Evolutionary conservation across 2,888 invertebrate species (phyloP), one percentile per base, ranked within the genome.

Genomic region (Pyrrhia umbra): DNA sequence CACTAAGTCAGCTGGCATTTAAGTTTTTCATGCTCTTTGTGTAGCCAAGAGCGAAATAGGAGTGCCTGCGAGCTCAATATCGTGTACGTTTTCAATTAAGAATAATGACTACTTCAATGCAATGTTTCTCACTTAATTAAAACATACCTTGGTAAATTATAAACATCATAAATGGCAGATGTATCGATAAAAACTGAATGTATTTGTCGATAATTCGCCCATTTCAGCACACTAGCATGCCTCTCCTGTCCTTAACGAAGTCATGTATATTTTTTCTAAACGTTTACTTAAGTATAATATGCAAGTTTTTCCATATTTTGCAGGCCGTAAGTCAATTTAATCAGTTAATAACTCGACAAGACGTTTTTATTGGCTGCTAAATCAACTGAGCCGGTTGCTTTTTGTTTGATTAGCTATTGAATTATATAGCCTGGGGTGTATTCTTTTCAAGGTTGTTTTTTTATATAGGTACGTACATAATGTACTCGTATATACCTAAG

Each of bases 81-180:
- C 46, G 45, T 50, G 47, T 65, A 57, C 63, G 66, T 68, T 80
- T 84, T 83, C 86, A 87, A 90, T 89, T 87, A 87, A 85, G 77
- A 88, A 81, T 87, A 89, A 89, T 80, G 85, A 79, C 79, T 77
- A 80, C 82, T 82, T 80, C 73, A 76, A 81, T 77, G 81, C 83
- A 77, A 85, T 86, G 85, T 88, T 90, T 91, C 90, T 89, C 89
- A 90, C 91, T 90, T 90, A 91, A 92, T 92, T 91, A 91, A 87
- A 86, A 85, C 87, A 89, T 90, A 86, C 87, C 86, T 78, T 80
- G 50, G 71, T 73, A 74, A 80, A 80, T 76, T 73, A 78, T 63
- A 68, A 59, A 79, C 62, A 70, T 82, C 81, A 79, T 81, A 84
- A 81, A 80, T 81, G 85, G 89, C 92, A 92, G 90, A 90, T 91